These are phyloP conservation scores for Cavia porcellus DNA, from an alignment of 2,113 vertebrate species.

Conservation along the genomic window DNA sequence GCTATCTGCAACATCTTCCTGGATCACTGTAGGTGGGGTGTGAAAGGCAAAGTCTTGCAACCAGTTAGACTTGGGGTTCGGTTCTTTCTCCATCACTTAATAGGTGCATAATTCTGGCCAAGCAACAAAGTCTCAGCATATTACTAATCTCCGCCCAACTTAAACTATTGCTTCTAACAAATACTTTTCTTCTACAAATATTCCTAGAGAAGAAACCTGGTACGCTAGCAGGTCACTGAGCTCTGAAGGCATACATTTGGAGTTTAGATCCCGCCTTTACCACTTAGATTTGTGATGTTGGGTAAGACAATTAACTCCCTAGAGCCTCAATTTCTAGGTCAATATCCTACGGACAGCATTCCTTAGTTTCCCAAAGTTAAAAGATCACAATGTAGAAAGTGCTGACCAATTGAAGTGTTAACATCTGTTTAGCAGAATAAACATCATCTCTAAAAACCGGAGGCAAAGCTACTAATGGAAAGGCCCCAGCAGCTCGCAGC, in stretches of 20 bases:
- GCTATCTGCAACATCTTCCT: not conserved
- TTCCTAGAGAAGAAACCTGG: slow-evolving; percentile 40
- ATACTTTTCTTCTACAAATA: not conserved
- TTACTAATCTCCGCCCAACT: not conserved
- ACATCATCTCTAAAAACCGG: not conserved
- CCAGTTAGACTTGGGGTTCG: not conserved
- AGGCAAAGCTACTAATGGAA: not conserved
- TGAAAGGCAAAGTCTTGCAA: not conserved
- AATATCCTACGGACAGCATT: not conserved
- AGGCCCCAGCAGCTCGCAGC: not conserved
- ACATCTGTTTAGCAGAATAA: not conserved
- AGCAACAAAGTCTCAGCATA: not conserved
- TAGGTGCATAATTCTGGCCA: not conserved
- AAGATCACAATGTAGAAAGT: slow-evolving; percentile 22
- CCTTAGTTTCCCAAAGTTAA: not conserved
- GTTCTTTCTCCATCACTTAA: not conserved
- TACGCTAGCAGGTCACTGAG: not conserved
- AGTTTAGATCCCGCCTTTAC: not conserved
- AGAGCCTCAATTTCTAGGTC: not conserved
- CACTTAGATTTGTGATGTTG: not conserved
- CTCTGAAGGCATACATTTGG: not conserved
- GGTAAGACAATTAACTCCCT: not conserved
- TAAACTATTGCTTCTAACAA: not conserved
- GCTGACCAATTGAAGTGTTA: slow-evolving; percentile 7
- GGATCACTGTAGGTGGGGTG: not conserved